These are phyloP conservation scores for Dipodomys spectabilis DNA, from an alignment of 2,113 vertebrate genomes.

Conservation along the genomic window DNA sequence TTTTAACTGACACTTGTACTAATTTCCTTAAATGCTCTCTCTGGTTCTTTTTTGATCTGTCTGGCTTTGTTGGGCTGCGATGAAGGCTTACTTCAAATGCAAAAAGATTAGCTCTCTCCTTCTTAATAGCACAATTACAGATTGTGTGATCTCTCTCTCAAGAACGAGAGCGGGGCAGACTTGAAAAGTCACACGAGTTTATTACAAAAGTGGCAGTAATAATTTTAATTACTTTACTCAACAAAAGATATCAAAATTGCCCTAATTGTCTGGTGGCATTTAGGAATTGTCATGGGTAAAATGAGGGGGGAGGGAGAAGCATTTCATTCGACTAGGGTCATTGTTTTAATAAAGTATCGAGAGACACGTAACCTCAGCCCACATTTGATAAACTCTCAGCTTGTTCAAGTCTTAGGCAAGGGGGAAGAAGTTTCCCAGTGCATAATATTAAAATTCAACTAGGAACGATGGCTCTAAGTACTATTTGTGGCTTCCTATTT, in stretches of 20 bases:
- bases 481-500: constrained; percentile 76
- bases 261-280: constrained; percentile 84
- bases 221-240: constrained; percentile 85
- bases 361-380: constrained; percentile 65
- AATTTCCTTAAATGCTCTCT: constrained; percentile 91
- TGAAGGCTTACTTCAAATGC: constrained; percentile 90
- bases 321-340: constrained; percentile 78
- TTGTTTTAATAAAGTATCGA: constrained; percentile 78
- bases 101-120: constrained; percentile 90
- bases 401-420: background rate
- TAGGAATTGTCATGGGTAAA: constrained; percentile 75
- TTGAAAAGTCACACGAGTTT: constrained; percentile 87
- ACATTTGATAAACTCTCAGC: constrained; percentile 40
- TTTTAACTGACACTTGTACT: constrained; percentile 92
- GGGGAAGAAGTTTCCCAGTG: background rate
- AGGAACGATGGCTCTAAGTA: constrained; percentile 47
- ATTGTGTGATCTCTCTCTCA: constrained; percentile 89
- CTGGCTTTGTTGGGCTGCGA: constrained; percentile 90
- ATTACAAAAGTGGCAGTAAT: constrained; percentile 88
- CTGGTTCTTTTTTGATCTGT: constrained; percentile 90
- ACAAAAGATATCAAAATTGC: constrained; percentile 86
- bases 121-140: constrained; percentile 90
- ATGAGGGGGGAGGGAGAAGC: constrained; percentile 4
- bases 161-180: constrained; percentile 86
- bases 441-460: constrained; percentile 25